Evolutionary conservation across 2,113 vertebrate genomes (phyloP), one percentile per base, ranked within the genome.

Genomic region (Sinosuthora webbiana): DNA sequence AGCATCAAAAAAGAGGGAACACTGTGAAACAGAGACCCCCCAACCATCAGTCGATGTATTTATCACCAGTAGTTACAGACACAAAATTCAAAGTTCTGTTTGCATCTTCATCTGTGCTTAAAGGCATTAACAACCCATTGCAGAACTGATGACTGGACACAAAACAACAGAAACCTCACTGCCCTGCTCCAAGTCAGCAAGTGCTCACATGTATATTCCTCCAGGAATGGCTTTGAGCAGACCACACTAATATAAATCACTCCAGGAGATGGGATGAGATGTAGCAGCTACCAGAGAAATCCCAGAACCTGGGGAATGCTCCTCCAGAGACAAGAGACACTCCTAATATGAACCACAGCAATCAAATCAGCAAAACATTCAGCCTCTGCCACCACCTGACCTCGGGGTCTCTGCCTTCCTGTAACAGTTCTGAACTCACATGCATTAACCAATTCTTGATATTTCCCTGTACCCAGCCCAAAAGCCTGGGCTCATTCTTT

Each of bases 371-470:
- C 4, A 7, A 68, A 75, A n/a, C 44, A 30, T 47, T 60, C 52
- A 63, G 62, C 35, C 41, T 42, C 22, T 74, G 60, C 24, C 64
- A 21, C 52, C 41, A 3, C 10, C 41, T 85, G 56, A 82, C n/a
- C 74, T 45, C 8, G 0, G 42, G 56, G 25, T 67, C 45, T 70
- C 56, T 67, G 37, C 28, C 57, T 80, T 44, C 31, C 69, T 77
- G 31, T 13, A 59, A 84, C 22, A 74, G n/a, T 53, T 39, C 37
- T n/a, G 19, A 90, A 25, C 15, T 35, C n/a, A 33, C 44, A 45
- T 0, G 3, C 11, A 25, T n/a, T 45, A 68, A 80, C 13, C 30
- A 63, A 11, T 20, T 13, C 13, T 52, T 8, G 7, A 0, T 42
- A 65, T 49, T 35, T 69, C 41, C 35, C 6, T 77, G 53, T 5